phyloP scores from a whole-genome alignment of 1,140 invertebrate genomes.

The Drosophila elegans region DNA sequence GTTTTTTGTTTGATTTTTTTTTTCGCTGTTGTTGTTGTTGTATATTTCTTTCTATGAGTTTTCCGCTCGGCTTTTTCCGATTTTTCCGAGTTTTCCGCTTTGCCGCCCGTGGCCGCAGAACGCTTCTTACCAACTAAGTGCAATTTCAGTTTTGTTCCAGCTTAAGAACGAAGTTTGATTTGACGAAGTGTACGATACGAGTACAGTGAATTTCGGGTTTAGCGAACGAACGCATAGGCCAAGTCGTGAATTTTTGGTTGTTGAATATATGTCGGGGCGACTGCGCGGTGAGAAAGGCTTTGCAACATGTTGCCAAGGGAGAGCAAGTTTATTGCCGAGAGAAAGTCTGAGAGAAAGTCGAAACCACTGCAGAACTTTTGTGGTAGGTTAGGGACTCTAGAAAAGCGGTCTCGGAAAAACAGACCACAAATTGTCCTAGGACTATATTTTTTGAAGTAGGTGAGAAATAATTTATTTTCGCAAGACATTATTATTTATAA shows the following conservation, averaged over 20 bases:
- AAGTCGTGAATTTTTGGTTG: constrained; percentile 16
- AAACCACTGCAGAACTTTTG: constrained; percentile 16
- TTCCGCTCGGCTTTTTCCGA: constrained; percentile 14
- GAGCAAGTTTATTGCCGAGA: constrained; percentile 1
- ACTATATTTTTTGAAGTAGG: not conserved
- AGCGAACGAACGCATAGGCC: constrained; percentile 13
- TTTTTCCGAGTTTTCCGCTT: constrained; percentile 54
- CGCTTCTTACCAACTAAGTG: constrained; percentile 79
- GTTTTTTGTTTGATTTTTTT: not conserved
- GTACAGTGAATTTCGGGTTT: constrained; percentile 26
- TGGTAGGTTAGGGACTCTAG: constrained; percentile 41
- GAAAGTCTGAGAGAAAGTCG: not conserved
- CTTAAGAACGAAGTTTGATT: constrained; percentile 60
- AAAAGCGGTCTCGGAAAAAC: constrained; percentile 1
- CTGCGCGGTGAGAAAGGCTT: constrained; percentile 26
- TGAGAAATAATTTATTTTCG: not conserved
- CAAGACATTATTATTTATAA: not conserved
- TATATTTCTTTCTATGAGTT: not conserved
- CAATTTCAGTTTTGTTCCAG: constrained; percentile 77
- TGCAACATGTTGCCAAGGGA: constrained; percentile 57
- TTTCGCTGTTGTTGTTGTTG: constrained; percentile 1
- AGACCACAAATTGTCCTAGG: constrained; percentile 28
- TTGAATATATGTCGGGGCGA: constrained; percentile 16
- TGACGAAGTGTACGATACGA: constrained; percentile 11
- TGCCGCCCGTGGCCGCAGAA: constrained; percentile 72